A percentile compares a stretch with the other conserved stretches of the same genome.
phyloP scores from a whole-genome alignment of 2,113 vertebrate species.

The Ptilonorhynchus violaceus region DNA sequence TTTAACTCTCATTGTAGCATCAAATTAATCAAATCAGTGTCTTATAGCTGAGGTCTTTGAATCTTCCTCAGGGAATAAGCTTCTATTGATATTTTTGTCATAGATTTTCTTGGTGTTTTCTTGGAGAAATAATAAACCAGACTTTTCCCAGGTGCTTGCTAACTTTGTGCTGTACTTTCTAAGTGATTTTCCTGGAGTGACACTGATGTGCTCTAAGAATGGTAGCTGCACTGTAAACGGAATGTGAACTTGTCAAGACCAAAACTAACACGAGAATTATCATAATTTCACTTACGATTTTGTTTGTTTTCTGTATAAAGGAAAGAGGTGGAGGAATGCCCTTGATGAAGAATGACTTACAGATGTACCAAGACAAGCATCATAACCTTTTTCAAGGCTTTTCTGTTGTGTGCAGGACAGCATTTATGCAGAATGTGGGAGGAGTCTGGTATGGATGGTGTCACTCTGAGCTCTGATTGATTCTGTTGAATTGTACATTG shows the following conservation, averaged over 20 bases:
- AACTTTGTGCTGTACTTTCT: neutral
- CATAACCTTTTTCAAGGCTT: neutral
- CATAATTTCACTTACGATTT: neutral
- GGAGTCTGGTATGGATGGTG: neutral
- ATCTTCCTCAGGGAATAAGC: neutral
- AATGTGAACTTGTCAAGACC: neutral
- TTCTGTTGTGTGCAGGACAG: neutral
- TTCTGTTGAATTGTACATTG: neutral
- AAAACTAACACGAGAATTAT: neutral
- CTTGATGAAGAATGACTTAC: neutral
- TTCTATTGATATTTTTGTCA: neutral
- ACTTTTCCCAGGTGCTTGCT: neutral
- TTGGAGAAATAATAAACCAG: neutral
- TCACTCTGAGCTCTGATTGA: neutral
- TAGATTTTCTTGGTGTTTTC: neutral
- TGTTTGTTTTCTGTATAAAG: neutral
- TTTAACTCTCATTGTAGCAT: neutral
- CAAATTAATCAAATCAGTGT: neutral
- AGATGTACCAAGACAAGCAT: neutral
- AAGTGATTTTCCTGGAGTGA: neutral
- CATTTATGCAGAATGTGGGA: neutral
- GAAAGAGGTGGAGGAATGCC: neutral
- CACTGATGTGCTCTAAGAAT: neutral
- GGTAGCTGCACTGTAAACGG: neutral
- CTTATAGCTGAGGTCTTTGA: neutral